These are phyloP conservation scores for Catharus bicknelli DNA, from an alignment of 2,113 vertebrate species.

Conservation along the genomic window DNA sequence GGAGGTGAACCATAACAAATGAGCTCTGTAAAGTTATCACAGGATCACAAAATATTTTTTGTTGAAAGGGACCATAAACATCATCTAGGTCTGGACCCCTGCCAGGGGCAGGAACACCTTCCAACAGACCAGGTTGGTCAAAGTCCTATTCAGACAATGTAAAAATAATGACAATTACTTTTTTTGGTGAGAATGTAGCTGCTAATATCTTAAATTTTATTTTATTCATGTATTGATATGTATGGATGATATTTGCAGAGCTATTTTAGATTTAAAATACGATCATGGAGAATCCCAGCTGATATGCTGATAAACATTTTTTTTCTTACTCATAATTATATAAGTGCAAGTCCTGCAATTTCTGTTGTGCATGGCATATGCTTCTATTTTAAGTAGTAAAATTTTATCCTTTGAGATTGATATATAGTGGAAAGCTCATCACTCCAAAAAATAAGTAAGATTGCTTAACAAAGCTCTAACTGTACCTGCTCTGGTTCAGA, in stretches of 20 bases:
- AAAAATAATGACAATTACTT: background rate
- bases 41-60: background rate
- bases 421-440: background rate
- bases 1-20: background rate
- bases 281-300: background rate
- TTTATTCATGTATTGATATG: background rate
- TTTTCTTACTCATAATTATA: background rate
- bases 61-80: background rate
- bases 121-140: background rate
- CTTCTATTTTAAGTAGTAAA: background rate
- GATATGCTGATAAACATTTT: background rate
- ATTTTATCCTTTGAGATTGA: background rate
- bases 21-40: background rate
- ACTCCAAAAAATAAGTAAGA: background rate
- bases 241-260: background rate
- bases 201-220: background rate
- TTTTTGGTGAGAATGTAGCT: background rate
- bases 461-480: background rate
- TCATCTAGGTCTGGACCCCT: accelerated
- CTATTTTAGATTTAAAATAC: background rate
- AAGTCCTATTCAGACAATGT: background rate
- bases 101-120: background rate
- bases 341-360: background rate
- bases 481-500: background rate
- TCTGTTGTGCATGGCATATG: background rate